phyloP scores from a whole-genome alignment of 2,113 vertebrate species.

The Vidua macroura region DNA sequence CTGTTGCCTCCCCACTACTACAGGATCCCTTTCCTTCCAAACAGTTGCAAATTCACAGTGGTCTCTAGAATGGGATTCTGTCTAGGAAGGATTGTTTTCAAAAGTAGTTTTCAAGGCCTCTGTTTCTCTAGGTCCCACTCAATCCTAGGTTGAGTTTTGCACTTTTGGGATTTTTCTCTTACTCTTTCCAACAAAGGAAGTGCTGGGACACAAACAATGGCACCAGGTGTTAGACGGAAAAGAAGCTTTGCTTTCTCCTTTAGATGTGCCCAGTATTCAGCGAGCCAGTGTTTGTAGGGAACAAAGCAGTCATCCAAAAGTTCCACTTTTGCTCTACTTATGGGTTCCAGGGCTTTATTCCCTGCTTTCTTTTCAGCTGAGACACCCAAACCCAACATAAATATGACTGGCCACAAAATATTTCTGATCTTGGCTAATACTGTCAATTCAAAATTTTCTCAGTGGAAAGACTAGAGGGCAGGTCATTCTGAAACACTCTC shows the following conservation, averaged over 20 bases:
- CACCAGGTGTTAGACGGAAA: accelerated
- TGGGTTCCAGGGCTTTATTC: neutral
- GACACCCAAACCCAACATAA: neutral
- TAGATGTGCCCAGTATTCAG: no score
- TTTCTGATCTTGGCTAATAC: neutral
- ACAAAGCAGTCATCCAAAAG: neutral
- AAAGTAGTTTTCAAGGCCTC: no score
- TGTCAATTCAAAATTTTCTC: neutral
- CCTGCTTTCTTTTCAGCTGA: neutral
- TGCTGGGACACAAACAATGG: neutral
- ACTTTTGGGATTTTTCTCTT: neutral
- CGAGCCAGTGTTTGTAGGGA: neutral
- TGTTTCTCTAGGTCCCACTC: no score
- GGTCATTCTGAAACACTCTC: neutral
- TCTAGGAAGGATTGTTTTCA: no score
- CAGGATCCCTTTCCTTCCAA: neutral
- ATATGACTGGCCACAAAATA: neutral
- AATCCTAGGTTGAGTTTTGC: neutral
- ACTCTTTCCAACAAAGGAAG: neutral
- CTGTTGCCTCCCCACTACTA: neutral
- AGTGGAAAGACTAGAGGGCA: neutral
- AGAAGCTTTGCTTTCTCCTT: neutral
- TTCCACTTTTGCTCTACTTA: neutral
- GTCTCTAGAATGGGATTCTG: no score
- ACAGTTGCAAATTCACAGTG: no score